Evolutionary conservation across 2,113 vertebrate genomes (phyloP), one percentile per base, ranked within the genome.

Genomic region (Gasterosteus nipponicus): DNA sequence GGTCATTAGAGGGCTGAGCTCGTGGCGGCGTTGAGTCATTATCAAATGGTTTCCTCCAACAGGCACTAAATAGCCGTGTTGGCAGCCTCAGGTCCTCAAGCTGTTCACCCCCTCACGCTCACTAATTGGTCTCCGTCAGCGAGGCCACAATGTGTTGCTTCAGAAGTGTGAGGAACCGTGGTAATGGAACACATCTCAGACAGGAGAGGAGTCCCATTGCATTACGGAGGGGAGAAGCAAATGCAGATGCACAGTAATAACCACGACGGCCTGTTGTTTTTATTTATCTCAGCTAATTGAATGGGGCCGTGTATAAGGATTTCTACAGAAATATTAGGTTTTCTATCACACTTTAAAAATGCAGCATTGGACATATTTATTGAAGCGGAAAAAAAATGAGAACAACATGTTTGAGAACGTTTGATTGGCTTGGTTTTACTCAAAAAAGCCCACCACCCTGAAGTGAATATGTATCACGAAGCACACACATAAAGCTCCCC

Each of bases 91-190:
- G 83, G 86, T 69, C 73, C 73, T 85, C 85, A 87, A 76, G 85
- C 89, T 89, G 87, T 82, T 90, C 81, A 84, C 81, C 85, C 82
- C 82, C 83, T 83, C 83, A 80, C 65, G 74, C 68, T 86, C 60
- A 10, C 83, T 92, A 92, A 92, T 90, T 90, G 85, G 83, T 86
- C 84, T 81, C 80, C 79, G 84, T 89, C 84, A 90, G 71, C 53
- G 82, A 82, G 80, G 76, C 80, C 77, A 79, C 64, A 66, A 65
- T 77, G 75, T 85, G 87, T 90, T 87, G 66, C 73, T 53, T 80
- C 63, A 74, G 70, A 67, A 71, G 83, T 80, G 82, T 85, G 86
- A 84, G 70, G 51, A 77, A 64, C 72, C 54, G 0, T 47, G 29
- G 16, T 76, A 78, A 85, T 84, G 73, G 53, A 76, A 80, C 39